A percentile compares a stretch with the other conserved stretches of the same genome.
Conservation (phyloP, 2,113 vertebrate genomes). For the Engraulis encrasicolus region DNA sequence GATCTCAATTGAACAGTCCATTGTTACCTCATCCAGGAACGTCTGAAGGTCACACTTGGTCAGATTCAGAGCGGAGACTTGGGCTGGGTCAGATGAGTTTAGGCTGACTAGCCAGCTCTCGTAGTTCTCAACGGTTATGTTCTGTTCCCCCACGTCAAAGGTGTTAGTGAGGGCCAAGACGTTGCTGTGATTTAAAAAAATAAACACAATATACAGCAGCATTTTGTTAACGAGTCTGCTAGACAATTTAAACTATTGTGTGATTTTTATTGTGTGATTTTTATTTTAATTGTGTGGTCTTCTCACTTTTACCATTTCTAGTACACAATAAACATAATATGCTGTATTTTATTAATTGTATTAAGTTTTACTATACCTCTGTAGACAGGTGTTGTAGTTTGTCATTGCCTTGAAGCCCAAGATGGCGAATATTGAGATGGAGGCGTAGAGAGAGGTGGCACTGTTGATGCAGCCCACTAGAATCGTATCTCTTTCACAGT, state of each 20-base stretch:
- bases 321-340: no score
- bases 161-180: conserved; percentile 79
- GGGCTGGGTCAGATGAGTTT: conserved; percentile 64
- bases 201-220: no score
- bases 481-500: conserved; percentile 87
- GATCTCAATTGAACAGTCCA: no score
- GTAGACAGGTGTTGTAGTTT: conserved; percentile 52
- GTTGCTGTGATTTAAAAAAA: conserved; percentile 74
- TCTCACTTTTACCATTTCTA: no score
- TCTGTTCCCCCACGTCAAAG: conserved; percentile 82
- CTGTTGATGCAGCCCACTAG: conserved; percentile 86
- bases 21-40: conserved; percentile 90
- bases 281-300: no score
- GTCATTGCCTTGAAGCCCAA: conserved; percentile 90
- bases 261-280: no score
- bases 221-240: no score
- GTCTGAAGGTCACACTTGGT: conserved; percentile 76
- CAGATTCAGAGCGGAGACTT: conserved; percentile 68
- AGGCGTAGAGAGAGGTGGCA: conserved; percentile 86
- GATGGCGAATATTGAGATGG: conserved; percentile 87
- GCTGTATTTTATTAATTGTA: no score
- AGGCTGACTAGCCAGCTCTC: conserved; percentile 63
- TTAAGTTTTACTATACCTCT: conserved; percentile 43
- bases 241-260: no score
- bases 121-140: conserved; percentile 79